phyloP scores from a whole-genome alignment of 2,888 invertebrate genomes.

The Xestia xanthographa region DNA sequence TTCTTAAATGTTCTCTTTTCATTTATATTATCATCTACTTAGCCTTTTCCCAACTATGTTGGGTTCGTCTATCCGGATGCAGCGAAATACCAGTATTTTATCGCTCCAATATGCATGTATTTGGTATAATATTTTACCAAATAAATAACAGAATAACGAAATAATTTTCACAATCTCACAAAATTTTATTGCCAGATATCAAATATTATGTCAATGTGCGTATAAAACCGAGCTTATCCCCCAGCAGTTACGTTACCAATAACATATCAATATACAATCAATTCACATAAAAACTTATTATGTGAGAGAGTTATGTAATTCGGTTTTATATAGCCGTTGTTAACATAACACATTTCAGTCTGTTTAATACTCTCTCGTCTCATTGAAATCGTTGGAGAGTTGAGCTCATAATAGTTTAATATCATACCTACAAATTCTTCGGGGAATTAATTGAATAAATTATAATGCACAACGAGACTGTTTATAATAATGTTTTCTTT shows the following conservation, averaged over 20 bases:
- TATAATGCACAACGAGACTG: slow-evolving; percentile 19
- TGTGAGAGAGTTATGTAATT: slow-evolving; percentile 14
- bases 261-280: slow-evolving; percentile 13
- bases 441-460: slow-evolving; percentile 42
- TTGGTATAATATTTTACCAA: background rate
- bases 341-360: slow-evolving; percentile 8
- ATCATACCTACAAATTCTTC: slow-evolving; percentile 33
- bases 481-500: slow-evolving; percentile 27
- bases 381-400: slow-evolving; percentile 45
- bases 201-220: slow-evolving; percentile 3
- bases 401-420: slow-evolving; percentile 44
- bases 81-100: no score
- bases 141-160: background rate
- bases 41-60: no score
- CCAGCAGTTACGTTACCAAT: slow-evolving; percentile 5
- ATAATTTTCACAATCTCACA: background rate
- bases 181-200: background rate
- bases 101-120: no score
- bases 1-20: no score
- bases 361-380: slow-evolving; percentile 33
- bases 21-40: no score
- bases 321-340: slow-evolving; percentile 10
- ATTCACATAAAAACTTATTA: slow-evolving; percentile 23
- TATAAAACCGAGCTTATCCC: background rate
- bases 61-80: no score